Base-by-base conservation (phyloP, 2,797 vertebrate genomes). In the Numenius phaeopus region DNA sequence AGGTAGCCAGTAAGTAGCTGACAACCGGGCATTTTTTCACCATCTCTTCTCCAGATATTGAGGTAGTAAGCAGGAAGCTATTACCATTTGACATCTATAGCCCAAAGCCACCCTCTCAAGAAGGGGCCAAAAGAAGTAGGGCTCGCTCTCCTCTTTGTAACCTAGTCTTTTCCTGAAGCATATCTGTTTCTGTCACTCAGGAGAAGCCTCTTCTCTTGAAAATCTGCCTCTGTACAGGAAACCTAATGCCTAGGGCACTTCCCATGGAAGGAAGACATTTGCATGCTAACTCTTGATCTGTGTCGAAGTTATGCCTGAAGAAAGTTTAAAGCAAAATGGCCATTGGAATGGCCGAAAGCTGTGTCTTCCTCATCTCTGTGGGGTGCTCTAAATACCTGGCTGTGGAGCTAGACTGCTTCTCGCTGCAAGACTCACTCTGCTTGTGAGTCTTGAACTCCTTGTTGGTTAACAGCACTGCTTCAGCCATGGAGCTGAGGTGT, bases 321-420 rank as follows among this genome's bases (percentile, higher is more conserved):
- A 90, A 69, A 3, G 0, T 40, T 69, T 73, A 73, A 83, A 92
- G 46, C 19, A 83, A 92, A 87, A 67, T 32, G 34, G 27, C 8
- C 34, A 14, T 0, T 30, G 20, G 14, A 71, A 30, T 5, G 6
- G 13, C 58, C 5, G 4, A 87, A 76, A 84, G 23, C 5, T 81
- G 47, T 3, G 0, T 32, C 39, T 93, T 55, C 4, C 29, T 75
- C 3, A 0, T 54, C 14, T 62, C 7, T 1, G 24, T 14, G 49
- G 42, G 7, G 16, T 27, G 5, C 21, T 79, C 10, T 59, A 42
- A 71, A 59, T 30, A 52, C 13, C 11, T 55, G 20, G 7, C 12
- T 47, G 17, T 42, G n/a, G 21, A 70, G 20, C 13, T 42, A 34
- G 9, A 19, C 20, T 55, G 8, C 26, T 62, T 49, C 37, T 52